Evolutionary conservation across 2,113 vertebrate species (phyloP).

Genomic region (Lates calcarifer): DNA sequence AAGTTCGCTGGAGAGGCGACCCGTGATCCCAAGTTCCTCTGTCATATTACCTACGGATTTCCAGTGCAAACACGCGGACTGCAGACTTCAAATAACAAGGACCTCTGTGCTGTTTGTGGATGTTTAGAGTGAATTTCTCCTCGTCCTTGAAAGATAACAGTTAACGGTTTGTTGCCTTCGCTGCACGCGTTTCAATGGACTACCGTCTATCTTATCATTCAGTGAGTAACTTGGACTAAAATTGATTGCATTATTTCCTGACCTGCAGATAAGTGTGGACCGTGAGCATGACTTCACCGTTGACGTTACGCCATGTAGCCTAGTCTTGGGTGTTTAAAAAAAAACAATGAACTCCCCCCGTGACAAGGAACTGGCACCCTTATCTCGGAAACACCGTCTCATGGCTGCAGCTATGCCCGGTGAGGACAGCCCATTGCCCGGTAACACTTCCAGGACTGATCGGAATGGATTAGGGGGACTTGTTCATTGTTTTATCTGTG

Average conservation of each 20-base stretch:
- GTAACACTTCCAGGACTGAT: slow-evolving; percentile 77
- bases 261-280: slow-evolving; percentile 42
- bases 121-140: slow-evolving; percentile 40
- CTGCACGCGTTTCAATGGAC: slow-evolving; percentile 73
- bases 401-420: slow-evolving; percentile 88
- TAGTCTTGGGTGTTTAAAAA: slow-evolving; percentile 42
- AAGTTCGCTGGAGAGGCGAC: slow-evolving; percentile 80
- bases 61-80: slow-evolving; percentile 60
- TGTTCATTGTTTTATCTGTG: slow-evolving; percentile 93
- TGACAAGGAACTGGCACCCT: slow-evolving; percentile 82
- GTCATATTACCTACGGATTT: slow-evolving; percentile 51
- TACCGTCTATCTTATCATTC: slow-evolving; percentile 49
- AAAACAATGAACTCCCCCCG: slow-evolving; percentile 80
- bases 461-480: slow-evolving; percentile 81
- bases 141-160: slow-evolving; percentile 47
- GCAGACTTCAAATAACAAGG: slow-evolving; percentile 21
- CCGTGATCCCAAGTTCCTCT: slow-evolving; percentile 49
- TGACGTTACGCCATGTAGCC: slow-evolving; percentile 68
- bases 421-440: slow-evolving; percentile 79
- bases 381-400: slow-evolving; percentile 92
- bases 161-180: slow-evolving; percentile 58
- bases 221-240: slow-evolving; percentile 68
- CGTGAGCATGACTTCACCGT: slow-evolving; percentile 61
- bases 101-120: slow-evolving; percentile 38
- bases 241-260: slow-evolving; percentile 57